Percentiles rank a stretch among this genome's conserved stretches.
Conservation (phyloP, 1,140 invertebrate species). For the Melipona quadrifasciata region DNA sequence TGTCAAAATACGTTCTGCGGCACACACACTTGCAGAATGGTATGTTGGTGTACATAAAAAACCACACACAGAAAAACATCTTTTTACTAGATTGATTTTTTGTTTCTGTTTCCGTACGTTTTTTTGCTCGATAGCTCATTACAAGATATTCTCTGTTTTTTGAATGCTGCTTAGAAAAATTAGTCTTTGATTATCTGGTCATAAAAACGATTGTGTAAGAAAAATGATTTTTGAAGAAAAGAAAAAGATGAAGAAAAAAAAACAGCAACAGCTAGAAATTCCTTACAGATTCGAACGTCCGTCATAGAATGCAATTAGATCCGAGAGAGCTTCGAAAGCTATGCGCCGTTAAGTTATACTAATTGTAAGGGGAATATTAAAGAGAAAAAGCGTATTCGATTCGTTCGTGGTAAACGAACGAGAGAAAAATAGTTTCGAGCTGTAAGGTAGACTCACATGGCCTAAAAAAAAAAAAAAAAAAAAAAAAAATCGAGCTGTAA, state of each 20-base stretch:
- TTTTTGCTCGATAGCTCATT: conserved; percentile 72
- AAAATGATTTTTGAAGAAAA: not conserved
- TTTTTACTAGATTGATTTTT: conserved; percentile 74
- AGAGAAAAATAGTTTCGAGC: conserved; percentile 72
- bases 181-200: conserved; percentile 71
- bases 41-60: conserved; percentile 82
- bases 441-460: conserved; percentile 78
- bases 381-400: not conserved
- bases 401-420: conserved; percentile 42
- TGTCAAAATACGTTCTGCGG: conserved; percentile 76
- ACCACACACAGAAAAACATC: conserved; percentile 79
- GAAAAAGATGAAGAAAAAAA: too few species aligned
- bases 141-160: conserved; percentile 70
- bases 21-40: conserved; percentile 81
- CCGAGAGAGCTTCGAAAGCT: not conserved
- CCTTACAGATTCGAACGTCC: conserved; percentile 45
- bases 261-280: conserved; percentile 26
- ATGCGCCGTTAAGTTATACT: not conserved
- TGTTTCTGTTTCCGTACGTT: conserved; percentile 68
- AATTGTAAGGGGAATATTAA: not conserved
- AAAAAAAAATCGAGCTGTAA: too few species aligned
- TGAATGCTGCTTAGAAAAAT: conserved; percentile 80
- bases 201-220: conserved; percentile 48
- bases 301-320: not conserved
- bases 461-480: conserved; percentile 21